phyloP scores from a whole-genome alignment of 1,140 invertebrate genomes.

The Cotesia typhae region DNA sequence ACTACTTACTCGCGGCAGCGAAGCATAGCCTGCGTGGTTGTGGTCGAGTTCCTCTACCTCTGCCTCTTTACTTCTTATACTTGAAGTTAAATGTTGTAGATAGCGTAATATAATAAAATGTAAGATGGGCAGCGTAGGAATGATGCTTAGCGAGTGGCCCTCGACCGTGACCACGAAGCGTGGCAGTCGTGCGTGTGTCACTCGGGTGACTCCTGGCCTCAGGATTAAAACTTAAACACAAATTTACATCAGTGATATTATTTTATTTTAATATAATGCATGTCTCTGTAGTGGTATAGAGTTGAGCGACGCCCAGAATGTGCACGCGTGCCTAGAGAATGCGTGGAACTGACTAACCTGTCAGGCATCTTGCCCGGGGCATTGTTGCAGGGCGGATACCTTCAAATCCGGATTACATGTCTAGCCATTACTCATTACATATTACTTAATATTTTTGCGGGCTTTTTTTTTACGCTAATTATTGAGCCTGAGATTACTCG shows the following conservation, averaged over 20 bases:
- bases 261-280: not conserved
- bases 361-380: slow-evolving; percentile 19
- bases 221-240: not conserved
- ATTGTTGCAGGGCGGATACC: slow-evolving; percentile 1
- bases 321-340: slow-evolving; percentile 53
- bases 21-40: slow-evolving; percentile 52
- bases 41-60: slow-evolving; percentile 27
- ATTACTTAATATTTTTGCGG: no score
- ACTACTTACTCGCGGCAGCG: slow-evolving; percentile 44
- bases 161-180: slow-evolving; percentile 35
- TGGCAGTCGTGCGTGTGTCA: slow-evolving; percentile 62
- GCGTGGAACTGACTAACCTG: no score
- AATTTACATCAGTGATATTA: not conserved
- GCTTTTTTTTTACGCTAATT: no score
- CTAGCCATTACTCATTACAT: not conserved
- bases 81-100: no score
- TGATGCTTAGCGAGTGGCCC: slow-evolving; percentile 43
- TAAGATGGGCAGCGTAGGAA: no score
- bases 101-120: no score
- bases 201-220: slow-evolving; percentile 55
- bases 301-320: slow-evolving; percentile 54
- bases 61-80: slow-evolving; percentile 23
- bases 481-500: no score
- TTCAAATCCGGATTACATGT: slow-evolving; percentile 6
- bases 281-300: slow-evolving; percentile 23